A percentile compares a stretch with the other conserved stretches of the same genome.
These are phyloP conservation scores for Meghimatium bilineatum DNA, from an alignment of 2,888 invertebrate species.

Conservation along the genomic window DNA sequence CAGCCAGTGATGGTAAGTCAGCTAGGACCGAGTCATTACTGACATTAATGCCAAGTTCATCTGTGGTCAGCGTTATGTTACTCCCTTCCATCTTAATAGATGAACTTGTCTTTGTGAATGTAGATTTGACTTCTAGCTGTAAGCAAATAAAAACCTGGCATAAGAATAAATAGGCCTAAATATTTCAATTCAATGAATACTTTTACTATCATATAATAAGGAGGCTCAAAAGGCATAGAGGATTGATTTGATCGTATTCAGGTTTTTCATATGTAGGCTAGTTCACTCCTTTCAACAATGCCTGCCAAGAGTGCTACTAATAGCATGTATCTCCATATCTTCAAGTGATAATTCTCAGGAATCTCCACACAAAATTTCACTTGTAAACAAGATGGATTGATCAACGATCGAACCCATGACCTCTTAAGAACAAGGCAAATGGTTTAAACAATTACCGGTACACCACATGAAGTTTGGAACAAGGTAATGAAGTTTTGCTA, in stretches of 20 bases:
- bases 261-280: neutral
- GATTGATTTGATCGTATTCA: neutral
- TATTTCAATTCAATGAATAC: too few species aligned
- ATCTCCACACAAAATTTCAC: too few species aligned
- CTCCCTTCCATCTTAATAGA: conserved; percentile 27
- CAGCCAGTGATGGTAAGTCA: conserved; percentile 8
- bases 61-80: conserved; percentile 26
- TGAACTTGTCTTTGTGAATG: neutral
- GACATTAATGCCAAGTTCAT: conserved; percentile 31
- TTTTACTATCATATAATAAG: too few species aligned
- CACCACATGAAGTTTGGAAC: too few species aligned
- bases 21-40: conserved; percentile 25
- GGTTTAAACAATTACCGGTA: too few species aligned
- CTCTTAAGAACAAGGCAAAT: too few species aligned
- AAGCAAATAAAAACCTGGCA: neutral
- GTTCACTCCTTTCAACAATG: neutral
- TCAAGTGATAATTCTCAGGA: too few species aligned
- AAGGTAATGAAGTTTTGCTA: too few species aligned
- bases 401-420: too few species aligned
- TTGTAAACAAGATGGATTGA: too few species aligned
- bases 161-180: neutral
- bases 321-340: too few species aligned
- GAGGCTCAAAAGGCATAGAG: neutral
- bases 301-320: neutral
- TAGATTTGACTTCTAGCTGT: conserved; percentile 17